Percentiles rank a stretch among this genome's conserved stretches.
Conservation (phyloP, 2,113 vertebrate genomes). For the Cyanoramphus novaezelandiae region DNA sequence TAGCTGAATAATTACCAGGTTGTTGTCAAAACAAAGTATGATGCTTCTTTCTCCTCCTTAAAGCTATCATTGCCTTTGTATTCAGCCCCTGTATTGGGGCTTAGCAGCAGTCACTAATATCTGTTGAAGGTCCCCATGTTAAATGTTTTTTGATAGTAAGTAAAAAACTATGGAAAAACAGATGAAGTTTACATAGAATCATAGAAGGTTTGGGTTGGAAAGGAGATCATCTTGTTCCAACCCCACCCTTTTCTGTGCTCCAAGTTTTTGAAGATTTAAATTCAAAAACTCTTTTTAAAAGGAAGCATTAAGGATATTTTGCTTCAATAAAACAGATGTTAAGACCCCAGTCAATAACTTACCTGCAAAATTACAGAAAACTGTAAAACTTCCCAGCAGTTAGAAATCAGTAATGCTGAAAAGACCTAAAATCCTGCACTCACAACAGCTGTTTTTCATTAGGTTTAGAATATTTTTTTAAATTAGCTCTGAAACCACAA, state of each 20-base stretch:
- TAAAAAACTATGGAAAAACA: neutral
- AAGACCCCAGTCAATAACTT: neutral
- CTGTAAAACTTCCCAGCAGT: neutral
- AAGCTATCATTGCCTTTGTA: fast-evolving
- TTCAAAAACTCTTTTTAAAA: neutral
- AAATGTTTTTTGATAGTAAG: neutral
- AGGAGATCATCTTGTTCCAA: neutral
- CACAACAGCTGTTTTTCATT: neutral
- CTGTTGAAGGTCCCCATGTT: neutral
- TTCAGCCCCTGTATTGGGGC: neutral
- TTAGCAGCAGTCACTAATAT: neutral
- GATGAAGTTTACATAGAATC: neutral
- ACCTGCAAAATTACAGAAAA: neutral
- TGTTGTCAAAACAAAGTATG: neutral
- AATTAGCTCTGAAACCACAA: neutral
- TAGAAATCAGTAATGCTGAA: neutral
- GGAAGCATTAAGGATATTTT: neutral
- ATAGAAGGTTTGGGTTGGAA: neutral
- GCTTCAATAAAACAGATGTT: neutral
- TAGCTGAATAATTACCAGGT: neutral
- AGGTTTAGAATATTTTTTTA: neutral
- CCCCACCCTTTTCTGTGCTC: neutral
- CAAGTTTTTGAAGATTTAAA: neutral
- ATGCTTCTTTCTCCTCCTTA: neutral
- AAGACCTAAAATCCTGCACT: neutral